phyloP scores from a whole-genome alignment of 2,113 vertebrate genomes.

The Mus pahari region DNA sequence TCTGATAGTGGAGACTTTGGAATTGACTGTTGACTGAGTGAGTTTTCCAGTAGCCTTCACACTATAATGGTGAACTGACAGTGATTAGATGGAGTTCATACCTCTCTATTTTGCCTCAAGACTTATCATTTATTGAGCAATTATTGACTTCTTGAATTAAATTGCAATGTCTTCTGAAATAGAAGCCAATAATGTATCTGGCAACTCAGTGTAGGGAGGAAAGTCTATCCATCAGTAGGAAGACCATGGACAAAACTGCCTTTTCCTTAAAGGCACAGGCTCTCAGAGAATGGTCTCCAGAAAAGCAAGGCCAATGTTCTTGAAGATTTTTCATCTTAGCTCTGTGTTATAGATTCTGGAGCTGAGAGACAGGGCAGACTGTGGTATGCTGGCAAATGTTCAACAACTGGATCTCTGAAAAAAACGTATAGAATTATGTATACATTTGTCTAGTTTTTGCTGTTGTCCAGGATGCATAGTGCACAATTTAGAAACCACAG shows the following conservation, averaged over 20 bases:
- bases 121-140: constrained; percentile 25
- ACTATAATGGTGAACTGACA: neutral
- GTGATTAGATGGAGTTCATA: neutral
- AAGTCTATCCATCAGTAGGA: neutral
- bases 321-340: neutral
- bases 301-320: neutral
- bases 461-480: neutral
- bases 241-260: neutral
- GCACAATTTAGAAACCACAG: constrained; percentile 1
- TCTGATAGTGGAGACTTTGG: neutral
- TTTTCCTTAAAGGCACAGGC: neutral
- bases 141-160: constrained; percentile 53
- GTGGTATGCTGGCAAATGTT: neutral
- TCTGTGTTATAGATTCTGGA: neutral
- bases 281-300: neutral
- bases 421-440: neutral
- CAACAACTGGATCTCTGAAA: neutral
- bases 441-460: neutral
- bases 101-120: constrained; percentile 23
- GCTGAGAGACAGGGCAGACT: neutral
- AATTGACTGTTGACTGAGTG: neutral
- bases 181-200: neutral
- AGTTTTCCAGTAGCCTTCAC: neutral
- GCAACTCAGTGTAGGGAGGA: neutral
- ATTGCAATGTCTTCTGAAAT: neutral